These are phyloP conservation scores for Latrodectus geometricus DNA, from an alignment of 1,140 invertebrate genomes.

Conservation along the genomic window DNA sequence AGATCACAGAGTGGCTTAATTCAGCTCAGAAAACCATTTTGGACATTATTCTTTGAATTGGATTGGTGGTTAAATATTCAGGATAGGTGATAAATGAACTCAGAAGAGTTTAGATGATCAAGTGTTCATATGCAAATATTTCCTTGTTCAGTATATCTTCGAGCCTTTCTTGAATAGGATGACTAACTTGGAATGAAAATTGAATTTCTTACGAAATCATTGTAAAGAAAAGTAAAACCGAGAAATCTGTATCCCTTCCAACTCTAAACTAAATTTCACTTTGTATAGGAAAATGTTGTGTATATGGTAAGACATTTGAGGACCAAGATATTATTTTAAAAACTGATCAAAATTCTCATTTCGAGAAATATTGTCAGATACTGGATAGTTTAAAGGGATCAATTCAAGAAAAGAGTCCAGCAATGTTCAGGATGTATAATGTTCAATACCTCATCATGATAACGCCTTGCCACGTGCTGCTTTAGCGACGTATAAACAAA, in stretches of 20 bases:
- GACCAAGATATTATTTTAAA: constrained; percentile 9
- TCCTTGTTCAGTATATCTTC: constrained; percentile 34
- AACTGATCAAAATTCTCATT: neutral
- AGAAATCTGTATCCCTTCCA: neutral
- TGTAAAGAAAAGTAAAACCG: constrained; percentile 53
- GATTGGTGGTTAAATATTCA: neutral
- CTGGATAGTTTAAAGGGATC: neutral
- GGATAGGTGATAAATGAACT: constrained; percentile 18
- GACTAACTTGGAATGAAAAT: constrained; percentile 65
- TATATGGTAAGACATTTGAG: constrained; percentile 15
- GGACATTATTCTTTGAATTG: too few species aligned
- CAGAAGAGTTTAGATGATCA: constrained; percentile 8
- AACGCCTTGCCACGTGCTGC: too few species aligned
- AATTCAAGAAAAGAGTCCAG: constrained; percentile 14
- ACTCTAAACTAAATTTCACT: neutral
- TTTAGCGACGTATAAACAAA: too few species aligned
- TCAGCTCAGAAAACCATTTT: too few species aligned
- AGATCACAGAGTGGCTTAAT: too few species aligned
- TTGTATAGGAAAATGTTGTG: constrained; percentile 14
- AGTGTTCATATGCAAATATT: constrained; percentile 3
- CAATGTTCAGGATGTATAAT: constrained; percentile 52
- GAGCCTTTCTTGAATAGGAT: constrained; percentile 63
- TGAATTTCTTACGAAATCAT: constrained; percentile 64
- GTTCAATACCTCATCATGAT: constrained; percentile 65
- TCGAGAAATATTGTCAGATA: constrained; percentile 10